Conservation (phyloP, 1,140 invertebrate genomes). For the Brachionus koreanus region DNA sequence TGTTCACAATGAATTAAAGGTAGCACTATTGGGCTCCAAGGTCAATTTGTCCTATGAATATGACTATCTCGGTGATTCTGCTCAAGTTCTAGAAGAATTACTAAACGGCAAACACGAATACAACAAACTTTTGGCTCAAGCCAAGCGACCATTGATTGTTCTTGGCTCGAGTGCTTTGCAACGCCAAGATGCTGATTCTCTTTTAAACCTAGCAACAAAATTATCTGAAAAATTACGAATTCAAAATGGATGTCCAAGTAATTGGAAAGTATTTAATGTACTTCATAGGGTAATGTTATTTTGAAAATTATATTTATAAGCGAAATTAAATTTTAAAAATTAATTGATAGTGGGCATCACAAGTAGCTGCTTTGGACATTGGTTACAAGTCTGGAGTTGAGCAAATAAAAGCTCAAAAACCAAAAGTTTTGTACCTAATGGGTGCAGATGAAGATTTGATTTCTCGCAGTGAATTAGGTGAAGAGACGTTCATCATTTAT, state of each 20-base stretch:
- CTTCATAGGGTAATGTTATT: slow-evolving; percentile 69
- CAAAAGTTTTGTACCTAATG: slow-evolving; percentile 80
- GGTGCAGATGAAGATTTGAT: slow-evolving; percentile 84
- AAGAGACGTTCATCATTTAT: slow-evolving; percentile 83
- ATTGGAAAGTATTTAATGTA: slow-evolving; percentile 81
- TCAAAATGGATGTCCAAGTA: slow-evolving; percentile 46
- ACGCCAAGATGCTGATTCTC: slow-evolving; percentile 71
- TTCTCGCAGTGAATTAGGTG: slow-evolving; percentile 68
- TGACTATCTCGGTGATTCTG: slow-evolving; percentile 76
- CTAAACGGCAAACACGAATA: slow-evolving; percentile 72
- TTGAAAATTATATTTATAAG: slow-evolving; percentile 59
- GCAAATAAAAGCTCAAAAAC: slow-evolving; percentile 66
- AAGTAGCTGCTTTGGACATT: slow-evolving; percentile 87
- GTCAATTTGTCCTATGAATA: slow-evolving; percentile 91
- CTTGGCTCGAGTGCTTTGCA: slow-evolving; percentile 79
- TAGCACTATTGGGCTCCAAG: slow-evolving; percentile 78
- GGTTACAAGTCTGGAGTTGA: slow-evolving; percentile 63
- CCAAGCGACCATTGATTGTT: slow-evolving; percentile 85
- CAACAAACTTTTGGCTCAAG: slow-evolving; percentile 66
- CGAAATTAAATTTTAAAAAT: neutral
- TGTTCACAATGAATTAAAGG: slow-evolving; percentile 60
- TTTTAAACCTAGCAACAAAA: slow-evolving; percentile 66
- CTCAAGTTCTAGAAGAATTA: slow-evolving; percentile 70
- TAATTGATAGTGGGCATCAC: slow-evolving; percentile 61
- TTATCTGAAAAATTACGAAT: slow-evolving; percentile 60